phyloP scores from a whole-genome alignment of 2,888 invertebrate genomes.

The Piscicola geometra region DNA sequence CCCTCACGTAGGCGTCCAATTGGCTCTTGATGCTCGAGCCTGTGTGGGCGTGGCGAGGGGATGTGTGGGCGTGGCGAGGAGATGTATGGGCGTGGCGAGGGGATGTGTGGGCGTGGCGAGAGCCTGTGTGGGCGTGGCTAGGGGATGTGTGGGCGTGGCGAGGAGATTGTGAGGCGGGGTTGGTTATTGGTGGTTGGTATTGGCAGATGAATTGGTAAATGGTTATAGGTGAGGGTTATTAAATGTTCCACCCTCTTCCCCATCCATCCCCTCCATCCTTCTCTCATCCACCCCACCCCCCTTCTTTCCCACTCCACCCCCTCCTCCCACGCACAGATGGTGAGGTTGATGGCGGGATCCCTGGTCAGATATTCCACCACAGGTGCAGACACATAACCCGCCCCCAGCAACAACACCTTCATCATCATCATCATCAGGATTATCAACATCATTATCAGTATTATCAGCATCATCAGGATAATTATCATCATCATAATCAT shows the following conservation, averaged over 20 bases:
- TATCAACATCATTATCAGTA: too few species aligned
- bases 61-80: too few species aligned
- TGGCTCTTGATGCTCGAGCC: slow-evolving; percentile 81
- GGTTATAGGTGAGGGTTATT: neutral
- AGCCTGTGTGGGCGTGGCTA: slow-evolving; percentile 59
- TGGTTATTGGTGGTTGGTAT: neutral
- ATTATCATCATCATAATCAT: too few species aligned
- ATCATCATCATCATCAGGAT: too few species aligned
- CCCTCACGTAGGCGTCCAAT: slow-evolving; percentile 73
- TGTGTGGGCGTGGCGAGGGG: slow-evolving; percentile 46
- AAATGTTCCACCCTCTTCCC: neutral
- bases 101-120: slow-evolving; percentile 58
- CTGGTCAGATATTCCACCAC: slow-evolving; percentile 87
- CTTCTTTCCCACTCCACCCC: neutral
- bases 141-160: neutral
- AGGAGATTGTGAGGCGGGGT: too few species aligned
- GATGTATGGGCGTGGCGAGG: too few species aligned
- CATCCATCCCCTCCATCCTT: too few species aligned
- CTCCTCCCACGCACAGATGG: slow-evolving; percentile 64
- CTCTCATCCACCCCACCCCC: neutral
- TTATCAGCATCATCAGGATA: too few species aligned
- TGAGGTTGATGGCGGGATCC: slow-evolving; percentile 74
- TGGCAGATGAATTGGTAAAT: neutral
- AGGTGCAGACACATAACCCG: slow-evolving; percentile 89
- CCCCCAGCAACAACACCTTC: slow-evolving; percentile 77